Percentiles rank a stretch among this genome's conserved stretches.
These are phyloP conservation scores for Aythya baeri DNA, from an alignment of 2,113 vertebrate genomes.

Conservation along the genomic window DNA sequence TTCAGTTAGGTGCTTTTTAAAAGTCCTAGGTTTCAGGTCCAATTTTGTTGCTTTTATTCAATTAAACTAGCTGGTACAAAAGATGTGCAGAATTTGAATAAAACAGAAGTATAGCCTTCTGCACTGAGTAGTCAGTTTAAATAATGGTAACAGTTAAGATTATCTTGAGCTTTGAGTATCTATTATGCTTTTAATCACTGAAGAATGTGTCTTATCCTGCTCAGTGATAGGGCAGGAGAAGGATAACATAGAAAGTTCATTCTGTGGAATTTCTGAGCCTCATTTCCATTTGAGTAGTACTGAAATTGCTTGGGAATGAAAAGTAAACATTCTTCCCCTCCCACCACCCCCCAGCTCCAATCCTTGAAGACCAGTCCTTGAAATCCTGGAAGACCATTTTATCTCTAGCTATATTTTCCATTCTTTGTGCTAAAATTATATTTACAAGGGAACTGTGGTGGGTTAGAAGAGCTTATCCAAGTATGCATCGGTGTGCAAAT, in stretches of 20 bases:
- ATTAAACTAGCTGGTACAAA: not conserved
- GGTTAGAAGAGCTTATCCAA: not conserved
- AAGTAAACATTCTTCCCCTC: not conserved
- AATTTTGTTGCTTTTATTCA: not conserved
- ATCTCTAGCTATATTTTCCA: not conserved
- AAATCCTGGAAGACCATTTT: not conserved
- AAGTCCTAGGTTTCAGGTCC: not conserved
- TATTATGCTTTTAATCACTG: not conserved
- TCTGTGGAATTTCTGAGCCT: not conserved
- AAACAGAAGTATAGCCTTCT: not conserved
- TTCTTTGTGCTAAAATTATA: not conserved
- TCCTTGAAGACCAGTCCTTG: accelerated
- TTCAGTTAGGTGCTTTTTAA: not conserved
- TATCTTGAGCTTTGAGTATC: not conserved
- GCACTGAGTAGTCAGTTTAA: not conserved
- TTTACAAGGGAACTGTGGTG: not conserved
- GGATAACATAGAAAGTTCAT: not conserved
- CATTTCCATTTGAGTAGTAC: not conserved
- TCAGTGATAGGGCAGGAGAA: not conserved
- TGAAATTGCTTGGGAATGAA: not conserved
- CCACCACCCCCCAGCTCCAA: not conserved
- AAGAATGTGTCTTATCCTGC: not conserved
- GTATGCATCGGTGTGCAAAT: accelerated
- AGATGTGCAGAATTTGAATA: not conserved
- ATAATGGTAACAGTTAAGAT: not conserved